Conservation (phyloP, 1,140 invertebrate genomes). For the Drosophila mayri region DNA sequence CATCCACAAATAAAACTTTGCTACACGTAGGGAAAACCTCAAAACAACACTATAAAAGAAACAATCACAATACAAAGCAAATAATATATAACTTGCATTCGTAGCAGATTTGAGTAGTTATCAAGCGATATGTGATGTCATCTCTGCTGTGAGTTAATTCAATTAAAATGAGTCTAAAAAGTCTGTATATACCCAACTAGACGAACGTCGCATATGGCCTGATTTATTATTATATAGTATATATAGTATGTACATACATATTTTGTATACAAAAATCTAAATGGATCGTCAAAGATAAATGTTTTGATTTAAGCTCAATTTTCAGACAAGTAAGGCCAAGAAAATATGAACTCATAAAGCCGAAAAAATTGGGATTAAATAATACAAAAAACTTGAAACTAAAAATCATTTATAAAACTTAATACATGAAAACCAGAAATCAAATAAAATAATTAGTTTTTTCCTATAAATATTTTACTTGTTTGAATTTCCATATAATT, state of each 20-base stretch:
- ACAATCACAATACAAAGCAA: background rate
- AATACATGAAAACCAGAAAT: background rate
- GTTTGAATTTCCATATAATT: background rate
- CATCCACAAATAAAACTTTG: background rate
- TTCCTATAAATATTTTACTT: background rate
- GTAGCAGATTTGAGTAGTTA: background rate
- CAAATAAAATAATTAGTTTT: background rate
- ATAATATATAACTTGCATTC: no score
- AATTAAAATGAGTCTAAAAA: conserved; percentile 3
- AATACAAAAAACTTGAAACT: background rate
- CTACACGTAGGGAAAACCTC: background rate
- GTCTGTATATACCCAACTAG: background rate
- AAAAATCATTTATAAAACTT: background rate
- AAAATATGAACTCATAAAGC: conserved; percentile 5
- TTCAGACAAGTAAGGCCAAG: background rate
- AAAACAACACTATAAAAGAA: background rate
- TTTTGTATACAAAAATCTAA: conserved; percentile 1
- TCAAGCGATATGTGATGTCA: conserved; percentile 6
- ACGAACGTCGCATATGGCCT: conserved; percentile 10
- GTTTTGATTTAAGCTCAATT: conserved; percentile 6
- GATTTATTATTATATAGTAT: background rate
- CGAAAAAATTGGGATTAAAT: background rate
- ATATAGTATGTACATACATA: no score
- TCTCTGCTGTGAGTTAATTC: background rate
- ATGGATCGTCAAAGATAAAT: background rate